These are phyloP conservation scores for Phasia obesa DNA, from an alignment of 2,888 invertebrate species.

Conservation along the genomic window DNA sequence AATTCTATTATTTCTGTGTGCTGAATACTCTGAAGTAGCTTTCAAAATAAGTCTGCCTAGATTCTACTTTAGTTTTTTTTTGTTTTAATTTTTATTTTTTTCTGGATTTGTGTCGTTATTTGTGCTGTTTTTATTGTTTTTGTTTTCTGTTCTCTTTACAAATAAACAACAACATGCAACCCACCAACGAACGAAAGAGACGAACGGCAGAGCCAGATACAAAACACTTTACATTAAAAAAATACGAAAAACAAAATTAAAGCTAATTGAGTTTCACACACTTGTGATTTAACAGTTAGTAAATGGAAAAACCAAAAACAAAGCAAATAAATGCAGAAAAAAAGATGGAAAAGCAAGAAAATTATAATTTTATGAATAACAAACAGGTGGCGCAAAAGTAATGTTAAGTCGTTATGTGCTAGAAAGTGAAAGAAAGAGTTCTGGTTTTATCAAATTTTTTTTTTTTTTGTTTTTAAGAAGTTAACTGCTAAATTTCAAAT, in stretches of 20 bases:
- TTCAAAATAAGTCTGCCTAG: too few relatives aligned
- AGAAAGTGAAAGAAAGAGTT: too few relatives aligned
- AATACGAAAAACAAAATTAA: conserved; percentile 26
- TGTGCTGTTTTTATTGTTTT: neutral
- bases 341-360: too few relatives aligned
- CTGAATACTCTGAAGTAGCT: too few relatives aligned
- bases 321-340: neutral
- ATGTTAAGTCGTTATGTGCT: too few relatives aligned
- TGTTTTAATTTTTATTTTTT: neutral
- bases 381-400: too few relatives aligned
- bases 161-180: conserved; percentile 46
- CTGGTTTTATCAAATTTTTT: too few relatives aligned
- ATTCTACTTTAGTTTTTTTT: neutral
- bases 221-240: conserved; percentile 14
- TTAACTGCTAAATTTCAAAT: too few relatives aligned
- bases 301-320: conserved; percentile 27
- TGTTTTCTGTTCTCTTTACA: conserved; percentile 43
- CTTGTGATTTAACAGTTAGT: conserved; percentile 37
- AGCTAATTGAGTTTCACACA: conserved; percentile 62
- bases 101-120: neutral
- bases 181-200: conserved; percentile 31
- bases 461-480: too few relatives aligned
- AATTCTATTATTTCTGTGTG: too few relatives aligned
- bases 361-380: neutral
- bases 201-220: conserved; percentile 8